These are phyloP conservation scores for Hyles euphorbiae DNA, from an alignment of 1,140 invertebrate species.

Conservation along the genomic window DNA sequence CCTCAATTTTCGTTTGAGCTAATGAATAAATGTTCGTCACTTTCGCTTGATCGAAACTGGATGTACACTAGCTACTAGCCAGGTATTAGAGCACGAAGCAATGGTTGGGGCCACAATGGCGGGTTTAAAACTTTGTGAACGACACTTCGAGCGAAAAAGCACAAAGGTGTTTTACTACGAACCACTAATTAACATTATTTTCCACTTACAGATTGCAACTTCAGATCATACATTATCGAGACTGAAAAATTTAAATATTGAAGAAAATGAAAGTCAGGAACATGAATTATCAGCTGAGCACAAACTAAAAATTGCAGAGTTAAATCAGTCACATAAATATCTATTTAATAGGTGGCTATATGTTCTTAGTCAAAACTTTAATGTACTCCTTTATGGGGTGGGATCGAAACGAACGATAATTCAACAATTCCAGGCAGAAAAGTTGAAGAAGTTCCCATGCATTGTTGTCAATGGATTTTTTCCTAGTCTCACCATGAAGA, in stretches of 20 bases:
- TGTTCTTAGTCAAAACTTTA: slow-evolving; percentile 88
- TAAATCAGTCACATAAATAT: slow-evolving; percentile 73
- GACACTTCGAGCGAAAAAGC: too few relatives aligned
- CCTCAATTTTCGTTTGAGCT: too few relatives aligned
- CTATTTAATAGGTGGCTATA: slow-evolving; percentile 79
- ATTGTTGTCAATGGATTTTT: slow-evolving; percentile 95
- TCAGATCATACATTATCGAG: slow-evolving; percentile 89
- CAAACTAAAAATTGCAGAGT: slow-evolving; percentile 69
- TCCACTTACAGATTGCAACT: slow-evolving; percentile 76
- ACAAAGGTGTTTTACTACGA: too few relatives aligned
- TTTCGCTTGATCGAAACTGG: too few relatives aligned
- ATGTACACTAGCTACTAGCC: too few relatives aligned
- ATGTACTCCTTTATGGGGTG: slow-evolving; percentile 89
- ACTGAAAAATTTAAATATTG: slow-evolving; percentile 83
- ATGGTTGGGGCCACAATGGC: too few relatives aligned
- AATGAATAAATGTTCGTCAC: too few relatives aligned
- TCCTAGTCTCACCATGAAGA: slow-evolving; percentile 91
- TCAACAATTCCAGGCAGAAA: slow-evolving; percentile 83
- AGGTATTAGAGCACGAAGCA: too few relatives aligned
- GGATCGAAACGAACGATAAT: slow-evolving; percentile 91
- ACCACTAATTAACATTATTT: too few relatives aligned
- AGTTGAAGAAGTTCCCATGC: slow-evolving; percentile 81
- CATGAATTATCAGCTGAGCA: slow-evolving; percentile 77
- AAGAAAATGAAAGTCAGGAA: slow-evolving; percentile 78
- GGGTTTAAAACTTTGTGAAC: too few relatives aligned